Base-by-base conservation (phyloP, 2,113 vertebrate species). In the Ranitomeya imitator region DNA sequence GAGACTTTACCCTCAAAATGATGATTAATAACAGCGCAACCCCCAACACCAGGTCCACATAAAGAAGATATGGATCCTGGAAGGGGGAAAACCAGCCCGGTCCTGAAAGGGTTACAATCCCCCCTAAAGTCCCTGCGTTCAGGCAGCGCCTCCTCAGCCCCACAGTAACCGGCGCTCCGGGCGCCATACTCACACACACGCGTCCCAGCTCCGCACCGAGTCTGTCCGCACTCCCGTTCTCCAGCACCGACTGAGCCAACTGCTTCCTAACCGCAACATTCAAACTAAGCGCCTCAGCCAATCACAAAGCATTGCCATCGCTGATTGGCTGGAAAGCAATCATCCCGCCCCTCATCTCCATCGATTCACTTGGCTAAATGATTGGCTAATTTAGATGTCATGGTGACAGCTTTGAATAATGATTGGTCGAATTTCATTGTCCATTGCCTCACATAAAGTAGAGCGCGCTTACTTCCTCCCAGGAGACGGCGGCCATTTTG, bases 281-380 rank as follows among this genome's bases (percentile, higher is more conserved):
- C 93, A 93, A 95, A 95, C 93, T 90, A 91, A 92, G 92, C 94
- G 93, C 94, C 87, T 87, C 88, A 83, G 57, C 78, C 87, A 83
- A 83, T 88, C 80, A 55, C 85, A 85, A 31, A 90, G n/a, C 18
- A 11, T 0, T 85, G 18, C 23, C 54, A n/a, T 8, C n/a, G 0
- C 59, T 80, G 59, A 93, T 91, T 93, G 92, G 92, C 45, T 83
- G 74, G 0, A 1, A 6, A 2, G 74, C 0, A 6, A 6, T 14
- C 0, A 73, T n/a, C 85, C 8, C 76, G 54, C 37, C 82, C 37
- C 73, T 74, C 1, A 31, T 2, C 16, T 45, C 83, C 26, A 12
- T 7, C 31, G n/a, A 21, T 60, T 73, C 74, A 6, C 12, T 21
- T 0, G 0, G 19, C 51, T 37, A 6, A 0, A 4, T 79, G 77